phyloP scores from a whole-genome alignment of 37 sponge, comb jelly and placozoan species.

The Trichoplax adhaerens region DNA sequence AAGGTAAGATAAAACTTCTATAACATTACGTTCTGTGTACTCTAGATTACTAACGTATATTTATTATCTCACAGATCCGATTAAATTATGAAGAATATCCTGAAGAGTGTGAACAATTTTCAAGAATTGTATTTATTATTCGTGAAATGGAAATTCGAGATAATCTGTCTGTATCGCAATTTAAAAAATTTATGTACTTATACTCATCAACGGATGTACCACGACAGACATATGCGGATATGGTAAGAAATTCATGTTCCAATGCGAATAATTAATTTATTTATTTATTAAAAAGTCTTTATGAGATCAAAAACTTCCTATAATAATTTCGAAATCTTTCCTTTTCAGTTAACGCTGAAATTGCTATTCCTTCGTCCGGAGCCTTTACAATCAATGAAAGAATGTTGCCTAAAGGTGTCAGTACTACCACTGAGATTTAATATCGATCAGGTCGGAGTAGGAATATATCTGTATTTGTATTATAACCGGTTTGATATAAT shows the following conservation, averaged over 20 bases:
- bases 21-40: too few species aligned
- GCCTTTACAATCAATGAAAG: constrained; percentile 12
- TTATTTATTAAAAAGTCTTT: neutral
- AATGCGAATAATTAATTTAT: neutral
- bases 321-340: neutral
- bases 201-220: constrained; percentile 59
- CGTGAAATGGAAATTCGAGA: constrained; percentile 77
- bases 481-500: neutral
- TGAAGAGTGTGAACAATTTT: constrained; percentile 23
- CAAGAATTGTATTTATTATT: constrained; percentile 55
- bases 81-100: constrained; percentile 62
- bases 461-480: neutral
- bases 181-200: constrained; percentile 91
- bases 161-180: constrained; percentile 39
- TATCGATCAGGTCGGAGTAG: constrained; percentile 55
- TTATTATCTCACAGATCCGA: constrained; percentile 18
- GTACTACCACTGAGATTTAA: constrained; percentile 75
- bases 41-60: too few species aligned
- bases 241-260: constrained; percentile 27
- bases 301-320: neutral
- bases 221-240: constrained; percentile 62
- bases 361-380: constrained; percentile 46
- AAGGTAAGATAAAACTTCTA: constrained; percentile 25
- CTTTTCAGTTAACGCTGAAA: constrained; percentile 50
- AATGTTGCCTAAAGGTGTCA: constrained; percentile 49